phyloP scores from a whole-genome alignment of 2,113 vertebrate genomes.

The Caloenas nicobarica region DNA sequence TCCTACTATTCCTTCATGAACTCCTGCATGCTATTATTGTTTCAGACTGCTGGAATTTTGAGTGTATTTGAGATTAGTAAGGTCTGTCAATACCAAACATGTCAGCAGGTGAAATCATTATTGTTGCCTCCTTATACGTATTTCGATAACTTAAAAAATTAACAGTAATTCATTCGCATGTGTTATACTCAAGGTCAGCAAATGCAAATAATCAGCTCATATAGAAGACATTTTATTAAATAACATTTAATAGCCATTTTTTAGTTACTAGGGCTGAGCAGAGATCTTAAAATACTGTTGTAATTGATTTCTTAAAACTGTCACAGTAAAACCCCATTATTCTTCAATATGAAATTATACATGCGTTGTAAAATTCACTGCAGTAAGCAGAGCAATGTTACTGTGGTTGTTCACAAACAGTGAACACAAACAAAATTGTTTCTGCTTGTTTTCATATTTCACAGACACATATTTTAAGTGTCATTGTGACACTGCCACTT shows the following conservation, averaged over 20 bases:
- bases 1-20: neutral
- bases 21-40: neutral
- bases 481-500: neutral
- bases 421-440: neutral
- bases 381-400: neutral
- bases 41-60: neutral
- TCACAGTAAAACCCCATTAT: neutral
- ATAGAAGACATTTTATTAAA: neutral
- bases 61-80: neutral
- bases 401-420: neutral
- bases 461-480: conserved; percentile 27
- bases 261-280: neutral
- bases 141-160: neutral
- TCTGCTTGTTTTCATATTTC: conserved; percentile 12
- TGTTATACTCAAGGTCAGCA: neutral
- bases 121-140: neutral
- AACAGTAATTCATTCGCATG: neutral
- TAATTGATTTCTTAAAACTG: neutral
- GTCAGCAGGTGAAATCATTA: neutral
- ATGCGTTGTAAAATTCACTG: conserved; percentile 20
- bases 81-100: neutral
- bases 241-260: neutral
- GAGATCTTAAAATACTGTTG: neutral
- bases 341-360: neutral
- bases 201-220: neutral